phyloP scores from a whole-genome alignment of 2,888 invertebrate genomes.

The Diabrotica balteata region DNA sequence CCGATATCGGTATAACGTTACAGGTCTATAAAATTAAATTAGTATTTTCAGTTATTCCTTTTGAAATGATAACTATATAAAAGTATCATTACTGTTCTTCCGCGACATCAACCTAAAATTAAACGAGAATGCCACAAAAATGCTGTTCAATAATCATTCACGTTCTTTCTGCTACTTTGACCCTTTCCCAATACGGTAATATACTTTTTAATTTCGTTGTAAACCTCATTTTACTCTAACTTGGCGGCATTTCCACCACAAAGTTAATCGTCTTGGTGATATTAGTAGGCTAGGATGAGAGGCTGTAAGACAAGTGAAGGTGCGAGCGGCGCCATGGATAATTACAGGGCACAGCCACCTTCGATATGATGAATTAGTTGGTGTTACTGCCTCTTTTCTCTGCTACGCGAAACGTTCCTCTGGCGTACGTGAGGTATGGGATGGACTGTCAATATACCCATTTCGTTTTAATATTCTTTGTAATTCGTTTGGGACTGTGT shows the following conservation, averaged over 20 bases:
- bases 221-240: conserved; percentile 16
- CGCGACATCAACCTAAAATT: too few species aligned
- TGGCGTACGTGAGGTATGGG: background rate
- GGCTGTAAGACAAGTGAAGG: conserved; percentile 50
- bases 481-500: too few species aligned
- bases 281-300: conserved; percentile 48
- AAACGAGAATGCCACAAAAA: too few species aligned
- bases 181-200: conserved; percentile 1
- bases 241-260: conserved; percentile 28
- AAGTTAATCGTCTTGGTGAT: conserved; percentile 48
- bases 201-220: conserved; percentile 12
- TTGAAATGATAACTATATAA: too few species aligned
- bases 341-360: conserved; percentile 58
- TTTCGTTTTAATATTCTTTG: too few species aligned
- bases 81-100: too few species aligned
- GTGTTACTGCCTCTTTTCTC: conserved; percentile 50
- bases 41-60: too few species aligned
- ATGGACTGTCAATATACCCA: background rate
- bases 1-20: too few species aligned
- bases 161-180: background rate
- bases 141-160: background rate
- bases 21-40: too few species aligned
- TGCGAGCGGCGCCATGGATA: conserved; percentile 57
- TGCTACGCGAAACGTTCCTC: conserved; percentile 33
- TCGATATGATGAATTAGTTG: conserved; percentile 60